These are phyloP conservation scores for Neolamprologus falcicula DNA, from an alignment of 2,113 vertebrate species.

Conservation along the genomic window DNA sequence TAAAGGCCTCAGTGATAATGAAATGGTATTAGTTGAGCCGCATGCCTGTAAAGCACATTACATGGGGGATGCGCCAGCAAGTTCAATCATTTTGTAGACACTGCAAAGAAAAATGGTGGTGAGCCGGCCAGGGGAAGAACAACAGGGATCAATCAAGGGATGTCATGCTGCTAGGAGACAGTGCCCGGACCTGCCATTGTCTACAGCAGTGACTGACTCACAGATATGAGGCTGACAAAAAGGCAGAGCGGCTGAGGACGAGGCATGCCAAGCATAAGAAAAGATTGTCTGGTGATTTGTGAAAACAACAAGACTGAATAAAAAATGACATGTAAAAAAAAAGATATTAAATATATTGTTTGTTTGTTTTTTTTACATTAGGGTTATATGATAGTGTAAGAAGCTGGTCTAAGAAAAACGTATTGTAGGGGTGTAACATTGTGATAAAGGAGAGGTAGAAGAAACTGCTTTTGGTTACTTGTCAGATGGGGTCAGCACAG, in stretches of 20 bases:
- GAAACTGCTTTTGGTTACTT: not conserved
- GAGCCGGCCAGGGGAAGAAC: not conserved
- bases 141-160: constrained; percentile 19
- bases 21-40: constrained; percentile 12
- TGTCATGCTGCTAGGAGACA: not conserved
- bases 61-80: not conserved
- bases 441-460: not conserved
- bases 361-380: not conserved
- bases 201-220: not conserved
- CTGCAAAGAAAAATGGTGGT: not conserved
- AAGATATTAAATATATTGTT: not conserved
- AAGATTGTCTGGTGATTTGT: not conserved
- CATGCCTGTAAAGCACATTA: not conserved
- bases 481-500: not conserved
- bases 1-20: not conserved
- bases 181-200: not conserved
- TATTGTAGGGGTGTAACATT: not conserved
- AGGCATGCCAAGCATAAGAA: not conserved
- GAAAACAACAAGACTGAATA: not conserved
- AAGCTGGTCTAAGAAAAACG: not conserved
- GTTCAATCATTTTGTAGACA: not conserved
- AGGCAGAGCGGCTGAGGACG: not conserved
- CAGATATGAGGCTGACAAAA: not conserved
- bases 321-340: not conserved
- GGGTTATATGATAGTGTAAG: not conserved